Evolutionary conservation across 2,888 invertebrate species (phyloP).

Genomic region (Phymatocera aterrima): DNA sequence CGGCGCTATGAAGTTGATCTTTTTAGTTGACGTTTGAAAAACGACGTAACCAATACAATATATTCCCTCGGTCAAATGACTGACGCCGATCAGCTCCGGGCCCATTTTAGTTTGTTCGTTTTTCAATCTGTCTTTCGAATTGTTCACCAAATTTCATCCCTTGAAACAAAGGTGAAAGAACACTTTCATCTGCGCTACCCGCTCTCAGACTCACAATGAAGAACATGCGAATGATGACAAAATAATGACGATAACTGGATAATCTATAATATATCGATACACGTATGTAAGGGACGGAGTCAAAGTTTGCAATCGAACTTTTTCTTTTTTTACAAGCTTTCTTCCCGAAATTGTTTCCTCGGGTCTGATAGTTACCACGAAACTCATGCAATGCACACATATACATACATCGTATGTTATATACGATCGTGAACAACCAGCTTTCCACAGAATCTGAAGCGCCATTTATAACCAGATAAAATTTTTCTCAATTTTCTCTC

Average conservation of each 20-base stretch:
- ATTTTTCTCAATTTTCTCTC: background rate
- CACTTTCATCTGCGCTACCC: background rate
- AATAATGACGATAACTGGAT: background rate
- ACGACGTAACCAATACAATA: background rate
- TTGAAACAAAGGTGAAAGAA: background rate
- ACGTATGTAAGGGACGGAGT: background rate
- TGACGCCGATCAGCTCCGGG: background rate
- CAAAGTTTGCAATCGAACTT: conserved; percentile 14
- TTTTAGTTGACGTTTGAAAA: conserved; percentile 13
- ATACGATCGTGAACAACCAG: background rate
- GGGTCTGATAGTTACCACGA: no score
- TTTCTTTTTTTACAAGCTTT: background rate
- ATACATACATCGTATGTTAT: no score
- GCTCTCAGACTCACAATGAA: background rate
- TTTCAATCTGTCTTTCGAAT: background rate
- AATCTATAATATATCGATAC: no score
- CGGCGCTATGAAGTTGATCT: conserved; percentile 1
- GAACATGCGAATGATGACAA: background rate
- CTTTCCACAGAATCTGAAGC: background rate
- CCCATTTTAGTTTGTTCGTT: background rate
- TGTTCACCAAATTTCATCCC: background rate
- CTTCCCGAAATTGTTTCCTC: background rate
- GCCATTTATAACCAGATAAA: background rate
- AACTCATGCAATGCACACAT: no score
- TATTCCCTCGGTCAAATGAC: background rate